Evolutionary conservation across 2,888 invertebrate species (phyloP), one percentile per base, ranked within the genome.

Genomic region (Branchinecta sandiegonensis): DNA sequence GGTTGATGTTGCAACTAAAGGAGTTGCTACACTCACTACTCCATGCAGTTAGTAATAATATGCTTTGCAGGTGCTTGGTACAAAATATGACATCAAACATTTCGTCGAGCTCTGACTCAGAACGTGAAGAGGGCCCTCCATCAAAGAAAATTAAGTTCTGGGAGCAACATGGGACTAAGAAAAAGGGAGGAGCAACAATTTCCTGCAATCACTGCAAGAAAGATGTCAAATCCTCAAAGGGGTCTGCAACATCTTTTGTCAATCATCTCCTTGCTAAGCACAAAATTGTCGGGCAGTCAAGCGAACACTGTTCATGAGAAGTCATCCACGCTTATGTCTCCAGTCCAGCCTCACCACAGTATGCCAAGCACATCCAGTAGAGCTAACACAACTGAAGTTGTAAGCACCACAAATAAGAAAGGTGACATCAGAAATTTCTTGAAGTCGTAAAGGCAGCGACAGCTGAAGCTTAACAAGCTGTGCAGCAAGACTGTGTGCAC

Each of bases 301-400:
- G 7, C 13, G 14, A 50, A n/a, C 3, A 50, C 7, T 50, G 3
- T 50, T 7, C 56, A 13, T 14, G 14, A 50, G 56, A 50, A 50
- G 56, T 50, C 56, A 7, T 50, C 13, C 7, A n/a, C 56, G n/a
- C n/a, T n/a, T n/a, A n/a, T n/a, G n/a, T 50, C 56, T 50, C 14
- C 3, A 7, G 14, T 8, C 56, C 9, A 14, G 9, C n/a, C 56
- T 56, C 56, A 56, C 8, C 14, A n/a, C 56, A 56, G 8, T 56
- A 56, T 56, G 7, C 14, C 56, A 8, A 56, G 56, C 14, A 56
- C 14, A 56, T 7, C 56, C n/a, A 14, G 14, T 8, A 56, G 56
- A 56, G 8, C 14, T 56, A 56, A n/a, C 14, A n/a, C 56, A 56
- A 56, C 56, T 56, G n/a, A 14, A 56, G 56, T 56, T 56, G 56